Evolutionary conservation across 2,888 invertebrate species (phyloP).

Genomic region (Drosophila helvetica): DNA sequence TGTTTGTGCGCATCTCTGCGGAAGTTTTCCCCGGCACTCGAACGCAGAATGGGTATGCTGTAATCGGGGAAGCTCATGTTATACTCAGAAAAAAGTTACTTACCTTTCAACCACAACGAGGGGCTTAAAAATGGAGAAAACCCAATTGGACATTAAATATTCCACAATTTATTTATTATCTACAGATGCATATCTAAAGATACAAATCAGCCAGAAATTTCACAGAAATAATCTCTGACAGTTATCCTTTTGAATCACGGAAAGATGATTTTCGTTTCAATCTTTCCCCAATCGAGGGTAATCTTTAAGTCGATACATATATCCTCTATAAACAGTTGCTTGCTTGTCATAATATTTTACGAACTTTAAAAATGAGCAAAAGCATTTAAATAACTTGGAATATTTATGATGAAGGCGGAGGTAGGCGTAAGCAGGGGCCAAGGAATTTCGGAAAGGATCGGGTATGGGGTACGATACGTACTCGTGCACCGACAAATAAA

Average conservation of each 20-base stretch:
- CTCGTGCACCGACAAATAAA: constrained; percentile 59
- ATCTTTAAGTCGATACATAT: neutral
- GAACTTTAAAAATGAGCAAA: constrained; percentile 48
- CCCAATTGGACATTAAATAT: neutral
- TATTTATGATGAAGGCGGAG: constrained; percentile 22
- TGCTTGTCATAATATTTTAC: constrained; percentile 27
- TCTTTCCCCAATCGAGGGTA: neutral
- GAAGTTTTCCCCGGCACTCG: constrained; percentile 5
- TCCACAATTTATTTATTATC: no score
- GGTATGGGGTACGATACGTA: constrained; percentile 9
- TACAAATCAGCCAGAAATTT: no score
- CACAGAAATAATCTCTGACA: no score
- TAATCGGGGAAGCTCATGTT: neutral
- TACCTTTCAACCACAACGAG: neutral
- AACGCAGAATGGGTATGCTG: neutral
- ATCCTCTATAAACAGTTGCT: neutral
- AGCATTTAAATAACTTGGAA: constrained; percentile 30
- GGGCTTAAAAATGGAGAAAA: no score
- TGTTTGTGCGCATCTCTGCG: constrained; percentile 2
- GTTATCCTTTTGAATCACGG: no score
- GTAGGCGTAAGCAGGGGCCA: neutral
- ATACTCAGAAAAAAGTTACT: no score
- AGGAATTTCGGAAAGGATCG: neutral
- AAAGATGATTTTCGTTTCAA: no score
- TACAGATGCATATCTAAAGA: no score